These are phyloP conservation scores for Ophion costatus DNA, from an alignment of 2,888 invertebrate species.

Conservation along the genomic window DNA sequence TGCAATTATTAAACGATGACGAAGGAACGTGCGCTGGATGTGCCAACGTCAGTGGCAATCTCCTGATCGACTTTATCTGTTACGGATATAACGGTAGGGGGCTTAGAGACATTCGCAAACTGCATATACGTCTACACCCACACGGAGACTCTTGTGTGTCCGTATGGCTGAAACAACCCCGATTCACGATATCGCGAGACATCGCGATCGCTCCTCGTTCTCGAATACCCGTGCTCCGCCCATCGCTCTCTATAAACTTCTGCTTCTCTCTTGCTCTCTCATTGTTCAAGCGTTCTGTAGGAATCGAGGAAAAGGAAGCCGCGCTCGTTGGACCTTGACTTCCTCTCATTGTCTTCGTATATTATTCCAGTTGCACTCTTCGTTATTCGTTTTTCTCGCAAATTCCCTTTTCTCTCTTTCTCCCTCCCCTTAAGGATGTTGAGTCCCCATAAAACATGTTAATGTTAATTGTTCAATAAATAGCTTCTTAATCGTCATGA, in stretches of 20 bases:
- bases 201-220: slow-evolving; percentile 59
- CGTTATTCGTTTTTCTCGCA: slow-evolving; percentile 61
- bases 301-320: slow-evolving; percentile 66
- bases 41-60: slow-evolving; percentile 44
- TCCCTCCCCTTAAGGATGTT: slow-evolving; percentile 36
- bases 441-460: no score
- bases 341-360: slow-evolving; percentile 80
- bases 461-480: no score
- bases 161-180: slow-evolving; percentile 2
- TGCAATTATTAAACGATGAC: slow-evolving; percentile 35
- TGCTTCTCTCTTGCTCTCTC: slow-evolving; percentile 11
- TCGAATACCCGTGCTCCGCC: slow-evolving; percentile 47
- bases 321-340: slow-evolving; percentile 82
- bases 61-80: slow-evolving; percentile 69
- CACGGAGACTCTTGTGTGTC: neutral
- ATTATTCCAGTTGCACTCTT: slow-evolving; percentile 65
- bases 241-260: slow-evolving; percentile 34
- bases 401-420: slow-evolving; percentile 20
- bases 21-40: slow-evolving; percentile 32
- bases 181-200: slow-evolving; percentile 68
- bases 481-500: no score
- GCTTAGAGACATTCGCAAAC: slow-evolving; percentile 68
- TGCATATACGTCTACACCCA: slow-evolving; percentile 61
- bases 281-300: slow-evolving; percentile 49
- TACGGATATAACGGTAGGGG: slow-evolving; percentile 75